Percentiles rank a stretch among this genome's conserved stretches.
Conservation (phyloP, 1,140 invertebrate species). For the Dendrolimus punctatus region DNA sequence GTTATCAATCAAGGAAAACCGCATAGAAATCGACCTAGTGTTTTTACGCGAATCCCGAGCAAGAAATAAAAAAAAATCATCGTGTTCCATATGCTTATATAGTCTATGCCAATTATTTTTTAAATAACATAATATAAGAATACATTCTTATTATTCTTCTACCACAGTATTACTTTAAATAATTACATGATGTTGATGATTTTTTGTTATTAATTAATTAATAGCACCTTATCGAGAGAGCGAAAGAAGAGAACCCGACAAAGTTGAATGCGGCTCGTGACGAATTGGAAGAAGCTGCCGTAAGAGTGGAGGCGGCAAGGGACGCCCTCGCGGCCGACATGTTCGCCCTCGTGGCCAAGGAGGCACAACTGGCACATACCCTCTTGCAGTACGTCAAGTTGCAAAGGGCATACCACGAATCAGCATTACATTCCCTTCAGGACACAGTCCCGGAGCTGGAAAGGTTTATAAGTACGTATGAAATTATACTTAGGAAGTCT, state of each 20-base stretch:
- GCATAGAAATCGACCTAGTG: too few relatives aligned
- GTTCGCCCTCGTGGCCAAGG: slow-evolving; percentile 89
- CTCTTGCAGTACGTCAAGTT: slow-evolving; percentile 89
- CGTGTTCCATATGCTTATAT: too few relatives aligned
- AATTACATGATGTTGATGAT: too few relatives aligned
- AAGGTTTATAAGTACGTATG: slow-evolving; percentile 79
- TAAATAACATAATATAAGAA: too few relatives aligned
- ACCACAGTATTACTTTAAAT: too few relatives aligned
- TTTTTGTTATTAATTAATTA: slow-evolving; percentile 4
- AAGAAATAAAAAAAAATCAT: too few relatives aligned
- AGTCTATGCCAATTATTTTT: too few relatives aligned
- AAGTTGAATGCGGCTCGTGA: slow-evolving; percentile 81
- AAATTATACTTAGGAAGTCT: too few relatives aligned
- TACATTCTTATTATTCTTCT: too few relatives aligned
- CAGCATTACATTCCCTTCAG: slow-evolving; percentile 82
- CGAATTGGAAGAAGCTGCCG: slow-evolving; percentile 91
- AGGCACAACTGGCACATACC: slow-evolving; percentile 87
- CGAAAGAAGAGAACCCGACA: slow-evolving; percentile 69
- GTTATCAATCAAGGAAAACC: too few relatives aligned
- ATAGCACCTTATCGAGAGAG: slow-evolving; percentile 50
- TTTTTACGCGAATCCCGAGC: too few relatives aligned
- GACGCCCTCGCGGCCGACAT: slow-evolving; percentile 92
- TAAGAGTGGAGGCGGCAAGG: slow-evolving; percentile 89
- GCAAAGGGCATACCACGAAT: slow-evolving; percentile 87
- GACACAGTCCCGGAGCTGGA: slow-evolving; percentile 86